Evolutionary conservation across 2,797 vertebrate genomes (phyloP).

Genomic region (Pitangus sulphuratus): DNA sequence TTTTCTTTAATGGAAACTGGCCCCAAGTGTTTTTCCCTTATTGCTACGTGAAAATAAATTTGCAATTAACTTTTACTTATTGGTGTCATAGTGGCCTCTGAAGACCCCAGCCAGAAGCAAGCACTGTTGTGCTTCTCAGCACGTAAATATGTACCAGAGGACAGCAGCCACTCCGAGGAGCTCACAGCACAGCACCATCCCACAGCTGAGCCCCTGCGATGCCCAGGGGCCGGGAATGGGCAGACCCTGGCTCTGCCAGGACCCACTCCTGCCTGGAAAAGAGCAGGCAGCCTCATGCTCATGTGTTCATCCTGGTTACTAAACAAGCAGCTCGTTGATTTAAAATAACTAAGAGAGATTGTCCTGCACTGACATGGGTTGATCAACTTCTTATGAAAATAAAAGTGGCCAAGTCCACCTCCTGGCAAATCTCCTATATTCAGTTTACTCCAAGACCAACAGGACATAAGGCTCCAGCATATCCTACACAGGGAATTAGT

Average conservation of each 20-base stretch:
- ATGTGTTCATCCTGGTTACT: fast-evolving
- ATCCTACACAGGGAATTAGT: neutral
- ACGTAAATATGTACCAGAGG: fast-evolving
- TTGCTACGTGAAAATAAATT: constrained; percentile 15
- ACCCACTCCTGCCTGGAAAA: neutral
- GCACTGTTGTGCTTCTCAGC: neutral
- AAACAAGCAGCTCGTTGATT: neutral
- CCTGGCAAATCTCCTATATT: neutral
- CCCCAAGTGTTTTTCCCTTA: constrained; percentile 51
- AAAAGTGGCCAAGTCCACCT: too few relatives aligned
- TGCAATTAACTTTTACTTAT: constrained; percentile 54
- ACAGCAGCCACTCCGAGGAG: fast-evolving
- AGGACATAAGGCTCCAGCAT: neutral
- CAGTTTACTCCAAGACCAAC: neutral
- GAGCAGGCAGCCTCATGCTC: neutral
- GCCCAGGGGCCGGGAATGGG: fast-evolving
- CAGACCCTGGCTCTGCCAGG: neutral
- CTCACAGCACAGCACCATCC: neutral
- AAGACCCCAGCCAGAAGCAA: neutral
- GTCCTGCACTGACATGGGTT: fast-evolving
- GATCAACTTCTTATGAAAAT: neutral
- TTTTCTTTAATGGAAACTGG: constrained; percentile 35
- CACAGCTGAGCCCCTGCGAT: fast-evolving
- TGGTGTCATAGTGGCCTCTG: neutral
- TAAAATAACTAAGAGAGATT: neutral